Percentiles rank a stretch among this genome's conserved stretches.
These are phyloP conservation scores for Thumatha senex DNA, from an alignment of 2,888 invertebrate genomes.

Conservation along the genomic window DNA sequence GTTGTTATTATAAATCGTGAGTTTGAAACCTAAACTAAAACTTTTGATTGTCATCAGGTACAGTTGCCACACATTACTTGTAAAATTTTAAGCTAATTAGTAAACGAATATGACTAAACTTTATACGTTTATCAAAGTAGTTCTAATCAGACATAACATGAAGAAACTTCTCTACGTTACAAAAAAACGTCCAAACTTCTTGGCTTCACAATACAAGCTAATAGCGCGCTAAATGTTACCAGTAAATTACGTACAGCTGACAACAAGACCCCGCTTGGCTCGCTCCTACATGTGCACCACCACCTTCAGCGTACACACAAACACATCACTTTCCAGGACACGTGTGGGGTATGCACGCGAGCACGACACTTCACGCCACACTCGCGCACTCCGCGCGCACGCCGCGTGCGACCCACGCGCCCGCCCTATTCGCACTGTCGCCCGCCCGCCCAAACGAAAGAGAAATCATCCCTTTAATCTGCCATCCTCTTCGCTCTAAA, in stretches of 20 bases:
- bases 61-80: no score
- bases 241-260: slow-evolving; percentile 8
- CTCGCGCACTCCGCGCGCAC: slow-evolving; percentile 22
- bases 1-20: no score
- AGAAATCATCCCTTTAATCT: slow-evolving; percentile 63
- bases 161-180: not conserved
- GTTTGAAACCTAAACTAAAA: no score
- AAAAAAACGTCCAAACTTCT: not conserved
- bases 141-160: not conserved
- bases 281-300: not conserved
- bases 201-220: not conserved
- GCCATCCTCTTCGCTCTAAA: slow-evolving; percentile 42
- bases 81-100: no score
- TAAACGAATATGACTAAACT: not conserved
- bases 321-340: slow-evolving; percentile 2
- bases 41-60: no score
- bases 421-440: slow-evolving; percentile 58
- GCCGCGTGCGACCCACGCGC: slow-evolving; percentile 38
- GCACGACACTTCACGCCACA: slow-evolving; percentile 4
- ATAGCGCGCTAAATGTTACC: slow-evolving; percentile 5
- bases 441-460: slow-evolving; percentile 69
- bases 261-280: not conserved
- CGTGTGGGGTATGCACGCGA: not conserved
- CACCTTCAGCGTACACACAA: not conserved
- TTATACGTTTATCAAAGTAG: not conserved